Evolutionary conservation across 1,140 invertebrate genomes (phyloP).

Genomic region (Saccostrea glomerata): DNA sequence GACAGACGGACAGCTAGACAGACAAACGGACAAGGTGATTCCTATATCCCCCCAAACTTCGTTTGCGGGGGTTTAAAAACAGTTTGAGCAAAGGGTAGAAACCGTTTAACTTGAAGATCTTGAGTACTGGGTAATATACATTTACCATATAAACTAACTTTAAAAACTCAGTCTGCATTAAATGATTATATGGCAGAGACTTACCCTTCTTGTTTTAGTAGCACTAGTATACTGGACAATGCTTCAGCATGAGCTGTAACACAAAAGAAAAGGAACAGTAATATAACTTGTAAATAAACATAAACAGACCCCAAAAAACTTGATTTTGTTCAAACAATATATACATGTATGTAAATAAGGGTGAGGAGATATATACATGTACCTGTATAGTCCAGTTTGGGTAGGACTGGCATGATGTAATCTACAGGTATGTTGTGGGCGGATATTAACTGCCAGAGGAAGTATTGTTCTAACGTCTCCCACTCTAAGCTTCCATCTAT

Average conservation of each 20-base stretch:
- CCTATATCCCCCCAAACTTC: no score
- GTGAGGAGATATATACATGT: slow-evolving; percentile 48
- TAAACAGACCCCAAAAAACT: no score
- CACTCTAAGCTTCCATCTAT: slow-evolving; percentile 92
- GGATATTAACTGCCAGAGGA: slow-evolving; percentile 95
- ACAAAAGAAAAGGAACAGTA: neutral
- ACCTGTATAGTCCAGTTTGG: slow-evolving; percentile 88
- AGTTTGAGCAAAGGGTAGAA: no score
- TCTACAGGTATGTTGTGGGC: slow-evolving; percentile 95
- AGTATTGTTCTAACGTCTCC: slow-evolving; percentile 98
- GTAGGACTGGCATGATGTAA: slow-evolving; percentile 92
- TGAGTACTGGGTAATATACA: no score
- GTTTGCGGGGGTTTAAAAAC: no score
- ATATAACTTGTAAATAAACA: neutral
- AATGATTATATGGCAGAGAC: slow-evolving; percentile 53
- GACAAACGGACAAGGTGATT: no score
- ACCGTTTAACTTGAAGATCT: no score
- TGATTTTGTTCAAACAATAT: neutral
- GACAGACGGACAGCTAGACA: no score
- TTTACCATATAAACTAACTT: no score
- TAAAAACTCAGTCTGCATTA: no score
- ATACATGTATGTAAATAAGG: neutral
- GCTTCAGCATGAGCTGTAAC: slow-evolving; percentile 92
- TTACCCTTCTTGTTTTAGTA: slow-evolving; percentile 94
- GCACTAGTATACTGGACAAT: slow-evolving; percentile 91